phyloP scores from a whole-genome alignment of 2,797 vertebrate species.

The Darevskia nairensis region DNA sequence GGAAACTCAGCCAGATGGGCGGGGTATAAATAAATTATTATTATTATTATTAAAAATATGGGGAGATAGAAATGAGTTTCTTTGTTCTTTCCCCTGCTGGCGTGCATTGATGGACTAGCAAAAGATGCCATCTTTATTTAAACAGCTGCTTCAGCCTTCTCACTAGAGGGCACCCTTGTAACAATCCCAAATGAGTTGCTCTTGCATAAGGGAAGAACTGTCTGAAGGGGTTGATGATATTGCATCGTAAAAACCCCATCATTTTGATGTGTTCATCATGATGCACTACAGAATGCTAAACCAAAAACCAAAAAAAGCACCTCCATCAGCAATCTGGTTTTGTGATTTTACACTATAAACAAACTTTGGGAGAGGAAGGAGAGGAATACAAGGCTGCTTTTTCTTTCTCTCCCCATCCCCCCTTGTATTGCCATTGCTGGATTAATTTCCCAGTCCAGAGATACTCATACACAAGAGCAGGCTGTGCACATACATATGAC shows the following conservation, averaged over 20 bases:
- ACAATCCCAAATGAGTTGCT: not conserved
- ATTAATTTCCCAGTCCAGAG: not conserved
- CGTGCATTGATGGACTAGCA: not conserved
- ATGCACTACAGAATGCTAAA: not conserved
- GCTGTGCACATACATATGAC: not conserved
- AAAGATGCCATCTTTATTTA: not conserved
- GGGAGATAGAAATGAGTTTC: not conserved
- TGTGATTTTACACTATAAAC: not conserved
- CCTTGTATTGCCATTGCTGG: too few species aligned
- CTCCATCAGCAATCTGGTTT: slow-evolving; percentile 9
- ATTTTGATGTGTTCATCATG: slow-evolving; percentile 29
- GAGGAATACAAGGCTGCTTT: not conserved
- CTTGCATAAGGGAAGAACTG: not conserved
- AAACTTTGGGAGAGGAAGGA: not conserved
- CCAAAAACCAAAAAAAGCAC: not conserved
- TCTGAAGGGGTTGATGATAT: not conserved
- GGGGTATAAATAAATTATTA: too few species aligned
- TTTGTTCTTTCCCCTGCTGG: not conserved
- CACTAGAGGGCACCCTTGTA: slow-evolving; percentile 18
- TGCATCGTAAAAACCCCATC: slow-evolving; percentile 18
- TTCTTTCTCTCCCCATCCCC: not conserved
- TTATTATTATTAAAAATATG: not conserved
- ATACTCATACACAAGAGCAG: not conserved
- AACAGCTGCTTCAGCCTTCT: not conserved
- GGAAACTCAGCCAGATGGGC: too few species aligned